phyloP scores from a whole-genome alignment of 2,888 invertebrate species.

The Cosmia trapezina region DNA sequence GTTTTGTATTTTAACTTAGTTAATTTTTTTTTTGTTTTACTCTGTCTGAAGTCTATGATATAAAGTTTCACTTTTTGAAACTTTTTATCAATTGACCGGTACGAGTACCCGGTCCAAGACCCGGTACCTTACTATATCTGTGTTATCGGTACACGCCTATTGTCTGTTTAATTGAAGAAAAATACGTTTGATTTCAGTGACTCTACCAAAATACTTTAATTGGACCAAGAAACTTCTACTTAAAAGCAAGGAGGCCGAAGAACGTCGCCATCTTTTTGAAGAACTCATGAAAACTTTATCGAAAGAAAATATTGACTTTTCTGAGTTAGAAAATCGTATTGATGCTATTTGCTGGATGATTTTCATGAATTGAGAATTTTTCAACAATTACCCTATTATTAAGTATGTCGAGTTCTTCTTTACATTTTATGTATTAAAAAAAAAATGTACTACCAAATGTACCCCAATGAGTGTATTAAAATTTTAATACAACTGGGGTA shows the following conservation, averaged over 20 bases:
- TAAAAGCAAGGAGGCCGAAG: neutral
- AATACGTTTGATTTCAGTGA: conserved; percentile 3
- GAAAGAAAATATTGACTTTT: conserved; percentile 23
- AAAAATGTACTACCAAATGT: neutral
- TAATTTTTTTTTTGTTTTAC: neutral
- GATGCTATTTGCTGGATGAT: conserved; percentile 1
- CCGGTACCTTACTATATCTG: neutral
- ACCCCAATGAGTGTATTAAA: too few species aligned
- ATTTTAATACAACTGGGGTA: too few species aligned
- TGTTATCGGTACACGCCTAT: neutral
- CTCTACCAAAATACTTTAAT: neutral
- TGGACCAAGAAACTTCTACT: neutral
- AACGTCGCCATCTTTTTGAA: conserved; percentile 1
- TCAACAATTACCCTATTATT: neutral
- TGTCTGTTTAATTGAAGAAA: neutral
- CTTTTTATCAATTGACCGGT: neutral
- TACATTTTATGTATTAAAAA: neutral
- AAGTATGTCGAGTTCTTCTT: neutral
- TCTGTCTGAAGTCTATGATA: neutral
- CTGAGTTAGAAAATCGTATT: conserved; percentile 24
- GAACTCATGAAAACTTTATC: conserved; percentile 18
- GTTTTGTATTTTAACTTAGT: neutral
- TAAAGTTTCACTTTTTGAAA: neutral
- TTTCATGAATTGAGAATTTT: neutral
- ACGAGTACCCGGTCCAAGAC: too few species aligned